Evolutionary conservation across 2,888 invertebrate species (phyloP).

Genomic region (Steinernema hermaphroditum): DNA sequence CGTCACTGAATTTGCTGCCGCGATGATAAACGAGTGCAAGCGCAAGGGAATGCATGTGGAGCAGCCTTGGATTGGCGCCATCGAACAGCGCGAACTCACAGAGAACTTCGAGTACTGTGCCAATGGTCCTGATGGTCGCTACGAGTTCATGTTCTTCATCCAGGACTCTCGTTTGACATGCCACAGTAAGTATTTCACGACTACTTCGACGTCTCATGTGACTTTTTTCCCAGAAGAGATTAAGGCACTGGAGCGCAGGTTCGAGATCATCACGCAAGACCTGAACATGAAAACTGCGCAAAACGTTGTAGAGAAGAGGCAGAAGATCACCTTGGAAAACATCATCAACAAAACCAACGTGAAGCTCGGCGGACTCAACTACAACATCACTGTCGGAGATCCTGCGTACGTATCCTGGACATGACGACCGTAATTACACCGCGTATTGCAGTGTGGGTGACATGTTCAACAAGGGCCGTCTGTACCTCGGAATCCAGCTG

Average conservation of each 20-base stretch:
- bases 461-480: neutral
- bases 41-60: neutral
- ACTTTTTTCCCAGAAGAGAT: conserved; percentile 33
- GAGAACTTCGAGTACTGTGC: neutral
- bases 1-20: neutral
- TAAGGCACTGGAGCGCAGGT: conserved; percentile 28
- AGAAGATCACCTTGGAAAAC: conserved; percentile 25
- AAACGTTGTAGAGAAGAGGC: conserved; percentile 7
- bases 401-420: neutral
- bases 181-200: conserved; percentile 34
- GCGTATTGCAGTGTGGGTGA: neutral
- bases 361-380: neutral
- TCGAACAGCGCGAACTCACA: no score
- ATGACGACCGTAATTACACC: neutral
- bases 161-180: neutral
- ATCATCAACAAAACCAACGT: conserved; percentile 11
- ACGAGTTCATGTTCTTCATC: conserved; percentile 30
- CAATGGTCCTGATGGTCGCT: neutral
- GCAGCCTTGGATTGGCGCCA: neutral
- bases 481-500: neutral
- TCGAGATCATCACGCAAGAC: conserved; percentile 34
- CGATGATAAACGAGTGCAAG: neutral
- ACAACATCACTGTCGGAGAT: neutral
- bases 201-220: no score
- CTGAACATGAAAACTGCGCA: neutral